Conservation (phyloP, 2,888 invertebrate genomes). For the Drosophila colorata region DNA sequence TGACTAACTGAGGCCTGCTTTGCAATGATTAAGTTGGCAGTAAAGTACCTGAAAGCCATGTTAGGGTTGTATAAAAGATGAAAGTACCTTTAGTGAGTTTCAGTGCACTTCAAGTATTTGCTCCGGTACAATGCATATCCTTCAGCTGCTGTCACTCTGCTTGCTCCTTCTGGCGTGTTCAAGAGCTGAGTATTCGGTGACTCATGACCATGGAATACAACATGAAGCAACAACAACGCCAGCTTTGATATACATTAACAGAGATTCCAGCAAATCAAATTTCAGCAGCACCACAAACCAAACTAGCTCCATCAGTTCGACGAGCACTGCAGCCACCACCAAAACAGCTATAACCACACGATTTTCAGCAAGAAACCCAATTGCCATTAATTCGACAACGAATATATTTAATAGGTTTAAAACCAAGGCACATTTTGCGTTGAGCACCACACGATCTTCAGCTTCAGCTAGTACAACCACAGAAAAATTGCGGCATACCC, state of each 20-base stretch:
- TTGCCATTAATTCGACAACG: slow-evolving; percentile 5
- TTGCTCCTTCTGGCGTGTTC: slow-evolving; percentile 1
- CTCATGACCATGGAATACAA: background rate
- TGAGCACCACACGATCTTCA: slow-evolving; percentile 10
- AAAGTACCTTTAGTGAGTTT: background rate
- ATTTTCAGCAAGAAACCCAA: background rate
- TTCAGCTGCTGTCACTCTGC: background rate
- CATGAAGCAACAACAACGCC: background rate
- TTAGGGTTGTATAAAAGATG: slow-evolving; percentile 35
- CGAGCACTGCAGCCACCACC: background rate
- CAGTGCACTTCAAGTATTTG: slow-evolving; percentile 13
- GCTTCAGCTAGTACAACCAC: background rate
- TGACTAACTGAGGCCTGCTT: slow-evolving; percentile 40
- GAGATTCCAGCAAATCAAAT: background rate
- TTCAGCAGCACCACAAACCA: background rate
- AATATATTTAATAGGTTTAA: slow-evolving; percentile 18
- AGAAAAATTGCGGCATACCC: background rate
- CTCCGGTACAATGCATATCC: slow-evolving; percentile 27
- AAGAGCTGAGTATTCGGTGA: background rate
- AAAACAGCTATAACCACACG: background rate
- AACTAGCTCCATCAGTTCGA: background rate
- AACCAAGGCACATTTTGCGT: background rate
- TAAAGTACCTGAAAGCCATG: background rate
- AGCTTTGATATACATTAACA: background rate
- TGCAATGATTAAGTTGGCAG: slow-evolving; percentile 13